Percentiles rank a stretch among this genome's conserved stretches.
Conservation (phyloP, 1,140 invertebrate species). For the Aphelenchoides avenae region DNA sequence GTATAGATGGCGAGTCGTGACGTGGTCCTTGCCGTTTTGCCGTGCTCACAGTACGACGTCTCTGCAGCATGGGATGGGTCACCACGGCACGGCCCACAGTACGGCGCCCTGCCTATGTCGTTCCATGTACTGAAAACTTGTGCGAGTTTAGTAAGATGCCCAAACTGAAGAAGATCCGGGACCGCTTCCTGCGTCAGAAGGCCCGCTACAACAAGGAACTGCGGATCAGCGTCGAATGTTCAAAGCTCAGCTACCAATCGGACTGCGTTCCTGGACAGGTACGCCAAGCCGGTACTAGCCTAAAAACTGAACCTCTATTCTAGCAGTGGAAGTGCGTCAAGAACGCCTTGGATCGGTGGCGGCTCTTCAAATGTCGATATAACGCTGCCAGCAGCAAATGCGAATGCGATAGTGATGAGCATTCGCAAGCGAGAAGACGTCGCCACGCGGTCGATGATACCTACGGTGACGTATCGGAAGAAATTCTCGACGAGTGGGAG, state of each 20-base stretch:
- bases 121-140: too few species aligned
- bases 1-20: too few species aligned
- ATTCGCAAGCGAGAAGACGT: background rate
- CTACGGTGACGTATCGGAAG: background rate
- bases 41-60: too few species aligned
- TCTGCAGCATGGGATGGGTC: too few species aligned
- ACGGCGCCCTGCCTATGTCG: too few species aligned
- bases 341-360: slow-evolving; percentile 66
- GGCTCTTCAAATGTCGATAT: slow-evolving; percentile 59
- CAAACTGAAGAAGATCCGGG: slow-evolving; percentile 57
- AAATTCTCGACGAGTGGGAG: slow-evolving; percentile 29
- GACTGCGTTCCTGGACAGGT: slow-evolving; percentile 75
- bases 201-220: slow-evolving; percentile 42
- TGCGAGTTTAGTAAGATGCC: slow-evolving; percentile 50
- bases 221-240: slow-evolving; percentile 68
- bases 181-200: slow-evolving; percentile 40
- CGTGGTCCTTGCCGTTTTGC: too few species aligned
- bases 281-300: background rate
- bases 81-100: too few species aligned
- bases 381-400: slow-evolving; percentile 20
- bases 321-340: slow-evolving; percentile 79
- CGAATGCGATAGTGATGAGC: slow-evolving; percentile 10
- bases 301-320: slow-evolving; percentile 19
- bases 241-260: slow-evolving; percentile 66
- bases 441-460: too few species aligned